Conservation (phyloP, 1,140 invertebrate species). For the Euura saliciscinereae region DNA sequence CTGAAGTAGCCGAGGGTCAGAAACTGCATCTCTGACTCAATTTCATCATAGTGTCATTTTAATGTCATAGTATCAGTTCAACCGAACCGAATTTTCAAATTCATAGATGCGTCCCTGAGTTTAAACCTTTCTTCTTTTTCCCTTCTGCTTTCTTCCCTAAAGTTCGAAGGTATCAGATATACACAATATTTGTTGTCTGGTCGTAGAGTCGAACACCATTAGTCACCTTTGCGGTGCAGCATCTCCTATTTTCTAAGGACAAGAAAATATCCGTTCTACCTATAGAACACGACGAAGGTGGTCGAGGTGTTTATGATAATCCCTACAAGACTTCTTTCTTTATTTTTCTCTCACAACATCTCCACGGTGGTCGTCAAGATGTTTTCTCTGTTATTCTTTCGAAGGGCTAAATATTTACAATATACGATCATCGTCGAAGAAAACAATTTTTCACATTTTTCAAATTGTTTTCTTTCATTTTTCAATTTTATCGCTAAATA, state of each 20-base stretch:
- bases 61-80: too few relatives aligned
- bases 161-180: not conserved
- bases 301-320: constrained; percentile 47
- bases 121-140: not conserved
- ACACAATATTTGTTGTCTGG: not conserved
- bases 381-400: too few relatives aligned
- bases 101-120: not conserved
- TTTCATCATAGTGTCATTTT: too few relatives aligned
- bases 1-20: too few relatives aligned
- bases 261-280: constrained; percentile 40
- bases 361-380: too few relatives aligned
- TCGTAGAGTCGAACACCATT: not conserved
- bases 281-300: constrained; percentile 29
- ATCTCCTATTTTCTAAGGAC: not conserved
- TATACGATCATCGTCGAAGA: too few relatives aligned
- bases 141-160: not conserved
- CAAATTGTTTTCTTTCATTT: constrained; percentile 25
- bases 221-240: not conserved
- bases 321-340: constrained; percentile 24
- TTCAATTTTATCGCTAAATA: constrained; percentile 25
- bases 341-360: too few relatives aligned
- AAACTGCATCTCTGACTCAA: too few relatives aligned
- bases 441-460: constrained; percentile 12
- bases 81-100: too few relatives aligned
- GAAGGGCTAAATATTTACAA: too few relatives aligned